phyloP scores from a whole-genome alignment of 2,888 invertebrate species.

The Leucoma salicis region DNA sequence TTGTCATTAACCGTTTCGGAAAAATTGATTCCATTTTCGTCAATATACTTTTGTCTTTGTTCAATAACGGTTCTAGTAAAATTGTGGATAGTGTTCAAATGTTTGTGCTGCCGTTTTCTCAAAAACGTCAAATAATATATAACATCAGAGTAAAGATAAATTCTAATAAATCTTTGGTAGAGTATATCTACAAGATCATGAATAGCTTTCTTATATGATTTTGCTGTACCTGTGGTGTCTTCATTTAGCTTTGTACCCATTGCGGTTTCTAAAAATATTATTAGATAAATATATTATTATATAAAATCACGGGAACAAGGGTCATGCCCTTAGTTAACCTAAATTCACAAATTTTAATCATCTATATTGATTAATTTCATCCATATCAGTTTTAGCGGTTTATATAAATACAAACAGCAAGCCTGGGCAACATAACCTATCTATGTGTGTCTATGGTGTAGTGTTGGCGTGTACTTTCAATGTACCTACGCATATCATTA shows the following conservation, averaged over 20 bases:
- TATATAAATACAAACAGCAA: no score
- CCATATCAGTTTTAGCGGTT: no score
- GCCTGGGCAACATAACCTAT: no score
- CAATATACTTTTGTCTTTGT: constrained; percentile 9
- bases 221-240: constrained; percentile 54
- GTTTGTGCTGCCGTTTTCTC: constrained; percentile 67
- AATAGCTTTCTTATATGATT: constrained; percentile 81
- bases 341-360: no score
- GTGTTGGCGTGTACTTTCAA: no score
- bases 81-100: constrained; percentile 52
- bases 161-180: constrained; percentile 61
- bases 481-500: no score
- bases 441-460: no score
- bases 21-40: not conserved
- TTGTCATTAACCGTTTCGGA: not conserved
- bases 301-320: no score
- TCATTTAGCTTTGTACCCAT: constrained; percentile 84
- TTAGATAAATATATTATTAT: no score
- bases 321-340: no score
- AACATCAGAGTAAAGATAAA: constrained; percentile 80
- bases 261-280: constrained; percentile 84
- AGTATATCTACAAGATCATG: constrained; percentile 57
- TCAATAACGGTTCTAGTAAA: constrained; percentile 68
- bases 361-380: no score
- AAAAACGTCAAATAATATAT: constrained; percentile 74